Conservation (phyloP, 2,888 invertebrate species). For the Phalera bucephala region DNA sequence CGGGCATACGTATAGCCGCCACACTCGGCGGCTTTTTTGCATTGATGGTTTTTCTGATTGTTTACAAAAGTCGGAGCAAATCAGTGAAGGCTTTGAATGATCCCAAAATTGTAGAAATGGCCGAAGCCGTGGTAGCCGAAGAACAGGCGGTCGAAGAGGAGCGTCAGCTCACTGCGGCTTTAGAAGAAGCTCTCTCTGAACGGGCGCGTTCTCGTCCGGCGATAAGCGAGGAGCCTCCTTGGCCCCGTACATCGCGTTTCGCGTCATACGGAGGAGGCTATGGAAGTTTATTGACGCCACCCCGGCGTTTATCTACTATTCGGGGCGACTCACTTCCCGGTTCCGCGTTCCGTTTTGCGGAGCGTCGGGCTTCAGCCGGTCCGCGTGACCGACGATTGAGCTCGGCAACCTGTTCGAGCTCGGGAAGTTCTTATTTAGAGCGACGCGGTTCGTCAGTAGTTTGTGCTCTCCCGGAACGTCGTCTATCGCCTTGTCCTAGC, state of each 20-base stretch:
- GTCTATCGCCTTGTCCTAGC: constrained; percentile 89
- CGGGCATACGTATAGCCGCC: constrained; percentile 95
- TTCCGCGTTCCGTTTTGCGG: constrained; percentile 78
- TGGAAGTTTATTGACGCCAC: constrained; percentile 88
- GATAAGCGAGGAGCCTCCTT: constrained; percentile 86
- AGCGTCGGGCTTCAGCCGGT: constrained; percentile 76
- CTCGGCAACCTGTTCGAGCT: constrained; percentile 93
- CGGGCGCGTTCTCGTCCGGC: constrained; percentile 81
- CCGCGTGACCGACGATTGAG: constrained; percentile 86
- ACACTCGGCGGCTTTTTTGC: constrained; percentile 96
- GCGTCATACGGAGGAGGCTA: constrained; percentile 84
- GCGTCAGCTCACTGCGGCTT: constrained; percentile 87
- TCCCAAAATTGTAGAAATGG: constrained; percentile 90
- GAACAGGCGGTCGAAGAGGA: constrained; percentile 88
- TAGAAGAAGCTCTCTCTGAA: constrained; percentile 85
- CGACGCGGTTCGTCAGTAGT: constrained; percentile 91
- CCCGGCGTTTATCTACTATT: constrained; percentile 83
- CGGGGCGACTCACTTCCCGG: constrained; percentile 85
- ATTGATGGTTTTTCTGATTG: constrained; percentile 94
- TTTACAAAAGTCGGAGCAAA: constrained; percentile 94
- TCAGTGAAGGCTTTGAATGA: constrained; percentile 89
- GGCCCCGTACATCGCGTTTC: constrained; percentile 69
- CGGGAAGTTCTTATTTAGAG: constrained; percentile 92
- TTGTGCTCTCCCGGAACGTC: constrained; percentile 90
- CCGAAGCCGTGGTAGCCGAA: constrained; percentile 88